Base-by-base conservation (phyloP, 2,113 vertebrate species). In the Chelonoidis abingdonii region DNA sequence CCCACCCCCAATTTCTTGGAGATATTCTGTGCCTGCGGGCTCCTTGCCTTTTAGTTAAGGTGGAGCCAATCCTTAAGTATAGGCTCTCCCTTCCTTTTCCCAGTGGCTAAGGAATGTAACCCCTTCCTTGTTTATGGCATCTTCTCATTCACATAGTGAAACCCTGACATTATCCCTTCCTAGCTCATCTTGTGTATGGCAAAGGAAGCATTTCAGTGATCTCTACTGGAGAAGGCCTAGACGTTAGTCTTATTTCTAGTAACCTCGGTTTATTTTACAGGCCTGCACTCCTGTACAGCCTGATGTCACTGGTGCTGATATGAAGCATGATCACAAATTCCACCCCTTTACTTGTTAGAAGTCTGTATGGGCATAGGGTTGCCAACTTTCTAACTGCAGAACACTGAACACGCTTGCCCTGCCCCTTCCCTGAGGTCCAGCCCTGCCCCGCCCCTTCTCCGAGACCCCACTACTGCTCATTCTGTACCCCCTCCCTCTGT, bases 201-300 rank as follows among this genome's bases (percentile, higher is more conserved):
- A 38, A 47, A 50, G 85, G 9, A 21, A 50, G 10, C 80, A 27
- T 86, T 5, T 6, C n/a, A 1, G 90, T 52, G 59, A 27, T 89
- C 86, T 69, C 47, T 49, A 49, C 10, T 4, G 1, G 80, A 3
- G 2, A 83, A 86, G 54, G 59, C 11, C 21, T 14, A 1, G 53
- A 62, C 57, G 35, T 41, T 5, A 14, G 56, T 85, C 85, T 53
- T 84, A 16, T 38, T 72, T n/a, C 69, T 17, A 79, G 47, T 1
- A 0, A 2, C 13, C 35, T 50, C 16, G 0, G 0, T 62, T 44
- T 38, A 38, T 21, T 78, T 88, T 75, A 57, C 25, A 27, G 54
- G 2, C 49, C 29, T 1, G 16, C 50, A 47, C 10, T 54, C 47
- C 47, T 12, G 13, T 41, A 1, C 13, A 14, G 80, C 80, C n/a